A percentile compares a stretch with the other conserved stretches of the same genome.
These are phyloP conservation scores for Hypena proboscidalis DNA, from an alignment of 2,888 invertebrate genomes.

Conservation along the genomic window DNA sequence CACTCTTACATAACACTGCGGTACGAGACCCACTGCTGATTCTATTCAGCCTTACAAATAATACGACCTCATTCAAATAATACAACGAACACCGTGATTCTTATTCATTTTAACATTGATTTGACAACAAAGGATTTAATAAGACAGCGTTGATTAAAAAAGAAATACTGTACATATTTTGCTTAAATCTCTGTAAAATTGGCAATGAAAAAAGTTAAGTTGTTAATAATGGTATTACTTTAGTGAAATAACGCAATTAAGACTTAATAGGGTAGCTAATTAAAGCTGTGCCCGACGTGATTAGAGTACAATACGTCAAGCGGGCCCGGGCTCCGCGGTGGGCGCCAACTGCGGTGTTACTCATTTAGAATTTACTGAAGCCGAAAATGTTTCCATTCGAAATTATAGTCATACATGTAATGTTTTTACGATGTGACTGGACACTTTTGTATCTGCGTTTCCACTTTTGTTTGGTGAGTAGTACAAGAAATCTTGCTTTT, in stretches of 20 bases:
- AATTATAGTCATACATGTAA: too few relatives aligned
- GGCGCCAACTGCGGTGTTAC: too few relatives aligned
- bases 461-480: too few relatives aligned
- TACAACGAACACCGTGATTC: conserved; percentile 11
- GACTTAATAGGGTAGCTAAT: conserved; percentile 16
- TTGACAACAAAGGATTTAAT: background rate
- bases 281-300: conserved; percentile 9
- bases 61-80: conserved; percentile 43
- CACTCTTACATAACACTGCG: conserved; percentile 78
- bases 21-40: conserved; percentile 63
- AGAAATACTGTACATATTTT: too few relatives aligned
- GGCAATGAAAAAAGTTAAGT: background rate
- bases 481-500: too few relatives aligned
- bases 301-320: conserved; percentile 6
- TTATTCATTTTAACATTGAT: conserved; percentile 1
- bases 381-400: too few relatives aligned
- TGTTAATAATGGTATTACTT: background rate
- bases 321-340: conserved; percentile 3
- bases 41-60: conserved; percentile 55
- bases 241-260: conserved; percentile 10
- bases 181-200: too few relatives aligned
- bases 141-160: too few relatives aligned
- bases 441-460: too few relatives aligned
- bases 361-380: too few relatives aligned
- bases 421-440: too few relatives aligned